These are phyloP conservation scores for Malaclemys terrapin DNA, from an alignment of 2,113 vertebrate genomes.

Conservation along the genomic window DNA sequence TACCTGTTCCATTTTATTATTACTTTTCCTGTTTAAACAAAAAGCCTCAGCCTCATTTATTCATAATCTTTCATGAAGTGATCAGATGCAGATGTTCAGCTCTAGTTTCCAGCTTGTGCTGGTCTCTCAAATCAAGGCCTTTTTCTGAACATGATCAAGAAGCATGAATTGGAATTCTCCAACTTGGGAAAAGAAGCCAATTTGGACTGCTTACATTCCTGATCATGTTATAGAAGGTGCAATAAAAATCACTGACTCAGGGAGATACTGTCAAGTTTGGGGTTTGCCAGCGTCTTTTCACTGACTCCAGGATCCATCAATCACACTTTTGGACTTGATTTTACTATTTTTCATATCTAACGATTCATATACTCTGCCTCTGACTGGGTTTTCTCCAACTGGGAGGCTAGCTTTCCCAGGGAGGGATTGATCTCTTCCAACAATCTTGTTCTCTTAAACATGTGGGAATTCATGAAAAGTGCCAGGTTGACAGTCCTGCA, in stretches of 20 bases:
- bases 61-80: constrained; percentile 24
- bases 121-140: background rate
- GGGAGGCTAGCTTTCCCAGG: constrained; percentile 17
- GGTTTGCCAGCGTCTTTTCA: constrained; percentile 23
- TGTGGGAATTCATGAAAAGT: background rate
- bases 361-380: background rate
- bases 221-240: background rate
- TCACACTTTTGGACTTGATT: constrained; percentile 19
- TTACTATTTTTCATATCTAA: background rate
- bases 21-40: constrained; percentile 34
- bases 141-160: background rate
- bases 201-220: background rate
- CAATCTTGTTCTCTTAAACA: background rate
- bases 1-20: constrained; percentile 21
- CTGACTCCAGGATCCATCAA: background rate
- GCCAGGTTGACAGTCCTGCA: background rate
- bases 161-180: constrained; percentile 38
- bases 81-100: constrained; percentile 51
- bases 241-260: background rate
- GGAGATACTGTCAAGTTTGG: background rate
- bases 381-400: background rate
- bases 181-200: constrained; percentile 1
- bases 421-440: background rate
- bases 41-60: constrained; percentile 31
- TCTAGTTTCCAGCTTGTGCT: constrained; percentile 34